Percentiles rank a stretch among this genome's conserved stretches.
These are phyloP conservation scores for Falco columbarius DNA, from an alignment of 2,797 vertebrate genomes.

Conservation along the genomic window DNA sequence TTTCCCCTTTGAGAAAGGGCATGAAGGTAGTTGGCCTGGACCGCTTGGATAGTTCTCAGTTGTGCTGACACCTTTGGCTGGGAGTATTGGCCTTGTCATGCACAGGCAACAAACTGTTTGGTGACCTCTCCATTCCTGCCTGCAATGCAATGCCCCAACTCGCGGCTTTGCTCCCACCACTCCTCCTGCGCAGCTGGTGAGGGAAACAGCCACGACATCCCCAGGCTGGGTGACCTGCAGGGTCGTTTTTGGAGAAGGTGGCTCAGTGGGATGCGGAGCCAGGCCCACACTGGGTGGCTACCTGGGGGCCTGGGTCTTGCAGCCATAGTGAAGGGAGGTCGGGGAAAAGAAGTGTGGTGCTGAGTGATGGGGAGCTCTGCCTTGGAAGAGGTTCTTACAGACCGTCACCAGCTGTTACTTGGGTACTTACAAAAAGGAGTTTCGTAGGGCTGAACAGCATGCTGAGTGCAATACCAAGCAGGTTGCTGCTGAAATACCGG, in stretches of 20 bases:
- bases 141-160: accelerated
- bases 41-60: not conserved
- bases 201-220: accelerated
- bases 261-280: not conserved
- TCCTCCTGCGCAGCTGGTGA: not conserved
- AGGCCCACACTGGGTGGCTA: accelerated
- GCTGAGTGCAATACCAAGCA: accelerated
- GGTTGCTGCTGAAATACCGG: not conserved
- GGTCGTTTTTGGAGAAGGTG: not conserved
- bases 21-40: not conserved
- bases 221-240: accelerated
- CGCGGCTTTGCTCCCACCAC: not conserved
- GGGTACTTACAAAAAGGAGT: not conserved
- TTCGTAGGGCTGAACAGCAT: not conserved
- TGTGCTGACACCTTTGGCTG: not conserved
- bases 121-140: not conserved
- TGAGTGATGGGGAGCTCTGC: not conserved
- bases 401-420: not conserved
- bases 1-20: not conserved
- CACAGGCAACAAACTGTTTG: not conserved
- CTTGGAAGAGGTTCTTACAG: not conserved
- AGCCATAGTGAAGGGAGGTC: accelerated
- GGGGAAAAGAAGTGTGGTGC: not conserved
- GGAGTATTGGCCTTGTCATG: not conserved
- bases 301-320: not conserved